Conservation (phyloP, 2,888 invertebrate species). For the Julus scanicus region DNA sequence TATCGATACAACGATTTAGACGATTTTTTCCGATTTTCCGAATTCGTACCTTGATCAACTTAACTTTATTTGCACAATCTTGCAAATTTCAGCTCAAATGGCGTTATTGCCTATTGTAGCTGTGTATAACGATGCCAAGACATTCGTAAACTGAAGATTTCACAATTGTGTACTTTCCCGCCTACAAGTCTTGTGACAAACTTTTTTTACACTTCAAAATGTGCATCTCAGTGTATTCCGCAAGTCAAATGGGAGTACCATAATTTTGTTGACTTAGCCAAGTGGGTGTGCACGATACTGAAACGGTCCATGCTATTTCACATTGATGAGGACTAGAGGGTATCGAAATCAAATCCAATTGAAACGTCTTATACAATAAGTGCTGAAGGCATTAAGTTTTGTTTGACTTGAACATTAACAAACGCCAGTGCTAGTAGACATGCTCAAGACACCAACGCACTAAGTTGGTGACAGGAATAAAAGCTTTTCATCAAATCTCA, state of each 20-base stretch:
- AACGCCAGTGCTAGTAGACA: neutral
- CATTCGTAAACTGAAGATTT: too few species aligned
- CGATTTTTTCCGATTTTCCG: too few species aligned
- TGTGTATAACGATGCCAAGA: too few species aligned
- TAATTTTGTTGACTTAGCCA: neutral
- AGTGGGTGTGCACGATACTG: neutral
- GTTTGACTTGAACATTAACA: neutral
- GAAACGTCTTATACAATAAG: neutral
- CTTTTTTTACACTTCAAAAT: too few species aligned
- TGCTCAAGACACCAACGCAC: neutral
- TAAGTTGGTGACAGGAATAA: neutral
- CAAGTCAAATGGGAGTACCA: neutral
- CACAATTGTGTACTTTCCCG: too few species aligned
- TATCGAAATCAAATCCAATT: neutral
- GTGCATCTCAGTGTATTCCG: neutral
- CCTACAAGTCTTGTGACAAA: too few species aligned
- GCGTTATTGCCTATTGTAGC: too few species aligned
- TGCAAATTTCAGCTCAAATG: too few species aligned
- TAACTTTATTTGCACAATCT: too few species aligned
- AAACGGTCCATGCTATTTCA: neutral
- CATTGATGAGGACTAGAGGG: neutral
- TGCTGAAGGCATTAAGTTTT: neutral
- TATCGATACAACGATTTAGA: too few species aligned
- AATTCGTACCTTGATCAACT: too few species aligned
- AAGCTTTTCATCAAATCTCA: neutral